Percentiles rank a stretch among this genome's conserved stretches.
Evolutionary conservation across 2,888 invertebrate species (phyloP).

Genomic region (Synanthedon formicaeformis): DNA sequence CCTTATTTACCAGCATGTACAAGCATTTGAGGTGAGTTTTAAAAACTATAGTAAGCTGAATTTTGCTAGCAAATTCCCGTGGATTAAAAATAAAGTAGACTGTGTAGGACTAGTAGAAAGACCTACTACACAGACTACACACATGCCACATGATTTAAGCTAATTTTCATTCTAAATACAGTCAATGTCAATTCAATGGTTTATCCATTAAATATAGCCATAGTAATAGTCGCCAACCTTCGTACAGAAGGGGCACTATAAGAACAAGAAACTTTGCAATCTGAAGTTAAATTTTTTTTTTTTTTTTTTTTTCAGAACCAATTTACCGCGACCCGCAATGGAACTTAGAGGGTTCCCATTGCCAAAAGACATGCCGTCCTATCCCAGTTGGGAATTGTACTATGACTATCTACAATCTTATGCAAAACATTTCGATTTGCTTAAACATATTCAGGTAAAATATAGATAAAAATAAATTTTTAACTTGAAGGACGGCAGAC

Average conservation of each 20-base stretch:
- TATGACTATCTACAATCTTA: constrained; percentile 44
- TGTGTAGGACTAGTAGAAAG: too few relatives aligned
- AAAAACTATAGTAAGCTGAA: too few relatives aligned
- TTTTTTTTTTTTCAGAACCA: constrained; percentile 35
- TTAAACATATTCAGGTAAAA: constrained; percentile 44
- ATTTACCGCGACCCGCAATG: constrained; percentile 60
- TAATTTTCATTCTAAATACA: too few relatives aligned
- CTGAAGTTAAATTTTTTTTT: neutral
- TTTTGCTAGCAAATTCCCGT: neutral
- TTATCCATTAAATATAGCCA: too few relatives aligned
- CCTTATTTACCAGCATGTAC: constrained; percentile 78
- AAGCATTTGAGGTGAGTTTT: constrained; percentile 70
- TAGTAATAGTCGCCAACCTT: too few relatives aligned
- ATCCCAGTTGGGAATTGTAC: constrained; percentile 37
- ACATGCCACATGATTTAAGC: neutral
- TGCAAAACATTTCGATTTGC: constrained; percentile 39
- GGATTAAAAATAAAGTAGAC: too few relatives aligned
- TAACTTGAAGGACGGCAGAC: too few relatives aligned
- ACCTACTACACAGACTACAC: neutral
- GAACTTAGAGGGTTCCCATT: constrained; percentile 45
- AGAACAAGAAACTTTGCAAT: too few relatives aligned
- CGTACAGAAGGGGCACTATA: too few relatives aligned
- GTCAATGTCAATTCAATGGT: too few relatives aligned
- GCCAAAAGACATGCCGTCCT: constrained; percentile 40
- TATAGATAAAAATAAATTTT: neutral